Conservation (phyloP, 2,797 vertebrate genomes). For the Sylvilagus floridanus region DNA sequence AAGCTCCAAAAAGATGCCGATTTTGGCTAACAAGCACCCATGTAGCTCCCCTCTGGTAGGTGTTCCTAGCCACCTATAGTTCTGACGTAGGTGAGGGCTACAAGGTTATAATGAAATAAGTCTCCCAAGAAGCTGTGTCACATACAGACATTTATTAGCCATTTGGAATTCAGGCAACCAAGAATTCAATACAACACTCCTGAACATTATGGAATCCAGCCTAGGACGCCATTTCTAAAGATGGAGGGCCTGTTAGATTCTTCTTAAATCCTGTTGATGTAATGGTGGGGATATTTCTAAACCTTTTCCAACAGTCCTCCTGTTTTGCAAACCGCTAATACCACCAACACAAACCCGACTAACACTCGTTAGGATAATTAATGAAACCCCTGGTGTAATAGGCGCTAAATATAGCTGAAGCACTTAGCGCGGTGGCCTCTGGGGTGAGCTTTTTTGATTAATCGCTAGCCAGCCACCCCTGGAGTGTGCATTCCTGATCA, state of each 20-base stretch:
- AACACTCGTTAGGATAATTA: conserved; percentile 79
- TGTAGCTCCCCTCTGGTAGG: background rate
- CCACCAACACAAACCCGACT: background rate
- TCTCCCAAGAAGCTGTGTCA: background rate
- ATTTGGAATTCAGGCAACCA: conserved; percentile 3
- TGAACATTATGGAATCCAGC: background rate
- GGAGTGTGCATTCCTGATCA: conserved; percentile 70
- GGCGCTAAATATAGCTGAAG: conserved; percentile 73
- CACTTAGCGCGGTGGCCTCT: conserved; percentile 51
- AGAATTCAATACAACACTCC: background rate
- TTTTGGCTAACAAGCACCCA: background rate
- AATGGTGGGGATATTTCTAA: conserved; percentile 22
- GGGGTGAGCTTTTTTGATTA: conserved; percentile 74
- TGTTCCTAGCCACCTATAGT: background rate
- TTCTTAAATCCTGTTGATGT: background rate
- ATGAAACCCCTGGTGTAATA: conserved; percentile 67
- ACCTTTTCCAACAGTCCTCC: conserved; percentile 12
- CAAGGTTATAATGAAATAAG: background rate
- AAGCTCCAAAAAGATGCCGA: background rate
- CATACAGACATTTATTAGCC: background rate
- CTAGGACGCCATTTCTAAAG: conserved; percentile 18
- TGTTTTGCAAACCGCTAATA: conserved; percentile 60
- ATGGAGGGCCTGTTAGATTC: background rate
- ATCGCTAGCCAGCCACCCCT: conserved; percentile 70
- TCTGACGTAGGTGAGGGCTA: background rate